A percentile compares a stretch with the other conserved stretches of the same genome.
Evolutionary conservation across 2,888 invertebrate genomes (phyloP).

Genomic region (Chymomyza caudatula): DNA sequence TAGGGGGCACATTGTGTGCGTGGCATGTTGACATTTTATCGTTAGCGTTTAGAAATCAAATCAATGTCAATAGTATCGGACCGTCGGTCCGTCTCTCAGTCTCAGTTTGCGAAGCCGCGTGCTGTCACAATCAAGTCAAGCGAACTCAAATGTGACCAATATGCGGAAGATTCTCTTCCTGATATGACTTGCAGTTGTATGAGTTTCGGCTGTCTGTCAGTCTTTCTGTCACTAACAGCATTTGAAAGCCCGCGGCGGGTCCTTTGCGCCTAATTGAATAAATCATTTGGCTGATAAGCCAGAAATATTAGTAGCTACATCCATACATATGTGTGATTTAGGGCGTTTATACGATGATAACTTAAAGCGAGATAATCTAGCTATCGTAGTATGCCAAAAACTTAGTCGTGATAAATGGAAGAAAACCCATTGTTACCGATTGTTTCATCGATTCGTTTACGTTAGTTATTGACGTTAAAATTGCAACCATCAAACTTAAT

Average conservation of each 20-base stretch:
- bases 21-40: constrained; percentile 45
- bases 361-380: neutral
- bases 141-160: neutral
- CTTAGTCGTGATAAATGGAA: no score
- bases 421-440: no score
- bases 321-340: neutral
- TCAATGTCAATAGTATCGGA: constrained; percentile 50
- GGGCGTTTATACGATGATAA: constrained; percentile 22
- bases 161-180: neutral
- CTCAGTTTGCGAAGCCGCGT: neutral
- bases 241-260: neutral
- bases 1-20: neutral
- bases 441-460: no score
- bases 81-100: neutral
- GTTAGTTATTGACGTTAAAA: no score
- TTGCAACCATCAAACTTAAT: no score
- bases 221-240: neutral
- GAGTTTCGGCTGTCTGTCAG: neutral
- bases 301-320: constrained; percentile 6
- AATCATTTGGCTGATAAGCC: constrained; percentile 31
- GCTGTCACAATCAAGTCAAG: neutral
- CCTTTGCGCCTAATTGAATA: constrained; percentile 6
- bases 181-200: neutral
- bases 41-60: constrained; percentile 48
- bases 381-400: no score